A percentile compares a stretch with the other conserved stretches of the same genome.
These are phyloP conservation scores for Oryzias woworae DNA, from an alignment of 2,113 vertebrate genomes.

Conservation along the genomic window DNA sequence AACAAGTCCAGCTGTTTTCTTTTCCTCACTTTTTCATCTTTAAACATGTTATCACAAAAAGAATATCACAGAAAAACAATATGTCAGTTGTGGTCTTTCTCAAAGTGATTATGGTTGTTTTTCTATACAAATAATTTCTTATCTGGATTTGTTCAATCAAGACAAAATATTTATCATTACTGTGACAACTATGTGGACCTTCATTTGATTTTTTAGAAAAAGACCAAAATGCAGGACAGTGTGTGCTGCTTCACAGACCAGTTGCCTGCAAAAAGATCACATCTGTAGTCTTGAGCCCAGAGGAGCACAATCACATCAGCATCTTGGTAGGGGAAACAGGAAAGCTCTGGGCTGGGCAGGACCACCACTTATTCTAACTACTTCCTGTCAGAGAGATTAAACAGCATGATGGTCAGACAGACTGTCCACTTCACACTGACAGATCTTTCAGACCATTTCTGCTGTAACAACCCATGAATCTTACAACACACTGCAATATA, in stretches of 20 bases:
- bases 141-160: too few relatives aligned
- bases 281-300: background rate
- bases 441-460: constrained; percentile 10
- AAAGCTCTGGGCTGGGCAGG: constrained; percentile 78
- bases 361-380: constrained; percentile 78
- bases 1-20: too few relatives aligned
- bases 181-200: too few relatives aligned
- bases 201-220: too few relatives aligned
- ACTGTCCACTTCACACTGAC: constrained; percentile 37
- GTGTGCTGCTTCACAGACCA: background rate
- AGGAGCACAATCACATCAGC: constrained; percentile 65
- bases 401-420: constrained; percentile 47
- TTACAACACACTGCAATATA: constrained; percentile 22
- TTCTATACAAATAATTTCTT: too few relatives aligned
- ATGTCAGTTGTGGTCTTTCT: too few relatives aligned
- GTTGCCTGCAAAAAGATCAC: background rate
- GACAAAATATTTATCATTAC: too few relatives aligned
- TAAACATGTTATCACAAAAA: too few relatives aligned
- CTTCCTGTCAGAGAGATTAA: constrained; percentile 79
- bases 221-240: too few relatives aligned
- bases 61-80: too few relatives aligned
- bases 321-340: constrained; percentile 73
- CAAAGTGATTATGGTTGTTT: too few relatives aligned
- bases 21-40: too few relatives aligned
- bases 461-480: constrained; percentile 23